Base-by-base conservation (phyloP, 2,888 invertebrate species). In the Toxonevra muliebris region DNA sequence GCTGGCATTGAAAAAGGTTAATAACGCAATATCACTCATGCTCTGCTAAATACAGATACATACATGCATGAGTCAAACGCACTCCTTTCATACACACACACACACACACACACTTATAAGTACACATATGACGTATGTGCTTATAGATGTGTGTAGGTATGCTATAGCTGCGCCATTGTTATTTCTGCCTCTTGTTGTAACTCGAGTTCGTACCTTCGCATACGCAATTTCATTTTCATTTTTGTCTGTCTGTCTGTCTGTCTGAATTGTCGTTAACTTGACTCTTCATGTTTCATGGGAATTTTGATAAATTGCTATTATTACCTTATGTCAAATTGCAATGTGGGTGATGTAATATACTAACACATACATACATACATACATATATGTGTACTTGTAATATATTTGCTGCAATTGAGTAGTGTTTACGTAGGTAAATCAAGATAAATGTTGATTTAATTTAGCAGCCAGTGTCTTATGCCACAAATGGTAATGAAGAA, bases 1-100 rank as follows among this genome's bases (percentile, higher is more conserved):
- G 75, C 71, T 78, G 81, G 77, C 79, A 79, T 80, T 80, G 79
- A 77, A 80, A 79, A 78, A 76, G 75, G 78, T 79, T 80, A 80
- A 78, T 80, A 78, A 79, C 73, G 76, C 55, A 11, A 58, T 52
- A 50, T 69, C 61, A 48, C 60, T 43, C 57, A 55, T 48, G 17
- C 48, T 54, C 50, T 12, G n/a, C 60, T 75, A 74, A 71, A 60
- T 17, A 65, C 69, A 57, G 75, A 67, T 42, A 40, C 64, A 71
- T 40, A 64, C 63, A 60, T 43, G 30, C 64, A 60, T 42, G 19
- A 59, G 20, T 59, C 54, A 15, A 11, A 50, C n/a, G n/a, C n/a
- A n/a, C n/a, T n/a, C n/a, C n/a, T n/a, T n/a, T n/a, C n/a, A n/a
- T n/a, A n/a, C 50, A 40, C 62, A 42, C 61, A 55, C 61, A 52